These are phyloP conservation scores for Rhagonycha lutea DNA, from an alignment of 2,888 invertebrate genomes.

Conservation along the genomic window DNA sequence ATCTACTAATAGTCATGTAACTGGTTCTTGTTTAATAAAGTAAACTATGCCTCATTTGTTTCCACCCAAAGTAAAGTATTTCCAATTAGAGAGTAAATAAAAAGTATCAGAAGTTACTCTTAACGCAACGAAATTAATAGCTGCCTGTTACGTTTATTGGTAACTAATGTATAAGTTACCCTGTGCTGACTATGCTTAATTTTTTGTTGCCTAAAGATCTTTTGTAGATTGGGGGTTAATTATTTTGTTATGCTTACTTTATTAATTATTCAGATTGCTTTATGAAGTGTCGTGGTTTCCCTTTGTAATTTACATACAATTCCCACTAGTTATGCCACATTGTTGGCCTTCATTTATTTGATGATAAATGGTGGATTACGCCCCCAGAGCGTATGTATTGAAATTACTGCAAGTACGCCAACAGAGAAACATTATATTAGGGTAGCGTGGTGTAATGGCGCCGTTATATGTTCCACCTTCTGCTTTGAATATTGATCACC, in stretches of 20 bases:
- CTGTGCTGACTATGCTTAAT: no score
- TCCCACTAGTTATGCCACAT: conserved; percentile 23
- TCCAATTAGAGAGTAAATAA: no score
- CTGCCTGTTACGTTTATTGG: no score
- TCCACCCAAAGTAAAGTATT: no score
- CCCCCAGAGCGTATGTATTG: conserved; percentile 30
- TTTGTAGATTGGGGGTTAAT: background rate
- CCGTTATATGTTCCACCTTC: conserved; percentile 30
- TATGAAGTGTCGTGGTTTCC: background rate
- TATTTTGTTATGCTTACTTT: background rate
- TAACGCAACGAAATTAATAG: no score
- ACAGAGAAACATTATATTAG: conserved; percentile 26
- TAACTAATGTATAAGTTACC: no score
- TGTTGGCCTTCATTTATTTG: conserved; percentile 28
- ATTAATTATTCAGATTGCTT: background rate
- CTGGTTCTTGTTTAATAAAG: no score
- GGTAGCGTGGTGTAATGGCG: conserved; percentile 26
- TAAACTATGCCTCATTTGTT: no score
- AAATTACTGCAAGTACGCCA: conserved; percentile 27
- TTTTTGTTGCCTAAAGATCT: background rate
- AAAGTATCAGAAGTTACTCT: no score
- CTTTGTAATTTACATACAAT: conserved; percentile 11
- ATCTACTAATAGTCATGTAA: no score
- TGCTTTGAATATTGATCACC: conserved; percentile 32
- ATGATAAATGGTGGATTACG: conserved; percentile 31